Evolutionary conservation across 2,888 invertebrate genomes (phyloP), one percentile per base, ranked within the genome.

Genomic region (Stenichneumon culpator): DNA sequence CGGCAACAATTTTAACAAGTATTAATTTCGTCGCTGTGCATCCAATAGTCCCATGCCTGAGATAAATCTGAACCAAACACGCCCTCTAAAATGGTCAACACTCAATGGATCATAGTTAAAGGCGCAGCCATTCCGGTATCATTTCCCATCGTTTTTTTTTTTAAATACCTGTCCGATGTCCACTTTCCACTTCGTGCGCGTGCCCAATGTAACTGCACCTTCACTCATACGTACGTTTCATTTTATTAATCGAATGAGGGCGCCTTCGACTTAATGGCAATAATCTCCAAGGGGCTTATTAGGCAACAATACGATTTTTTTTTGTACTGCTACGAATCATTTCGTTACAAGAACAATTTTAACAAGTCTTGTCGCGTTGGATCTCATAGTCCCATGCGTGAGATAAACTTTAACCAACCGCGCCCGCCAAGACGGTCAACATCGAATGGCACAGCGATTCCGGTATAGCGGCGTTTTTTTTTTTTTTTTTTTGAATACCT

Each of bases 261-360:
- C 52, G 50, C 52, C 47, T 72, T 50, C 47, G 36, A 63, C 78
- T 69, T 63, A 77, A 73, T 84, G 70, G 57, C 74, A 25, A 74
- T 74, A 60, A 69, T 84, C 65, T 82, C 57, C 63, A 47, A 78
- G 69, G 11, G 73, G 78, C 69, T 84, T 78, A 81, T 84, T 81
- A 78, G 36, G 54, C 47, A 54, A 32, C 78, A 79, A 84, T 74
- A 70, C 50, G 47, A 69, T 32, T 22, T 68, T 78, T 82, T 32
- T 68, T 78, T 82, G 36, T 19, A 36, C 52, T 52, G 36, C 65
- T 32, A n/a, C 3, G 19, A 44, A 54, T 60, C 68, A 54, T 63
- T 81, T 39, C 28, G 39, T 81, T 52, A n/a, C 68, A 52, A 52
- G 25, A 60, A 63, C 16, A 67, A 39, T 63, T 44, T 50, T 22